Conservation (phyloP, 2,888 invertebrate genomes). For the Andrena hattorfiana region DNA sequence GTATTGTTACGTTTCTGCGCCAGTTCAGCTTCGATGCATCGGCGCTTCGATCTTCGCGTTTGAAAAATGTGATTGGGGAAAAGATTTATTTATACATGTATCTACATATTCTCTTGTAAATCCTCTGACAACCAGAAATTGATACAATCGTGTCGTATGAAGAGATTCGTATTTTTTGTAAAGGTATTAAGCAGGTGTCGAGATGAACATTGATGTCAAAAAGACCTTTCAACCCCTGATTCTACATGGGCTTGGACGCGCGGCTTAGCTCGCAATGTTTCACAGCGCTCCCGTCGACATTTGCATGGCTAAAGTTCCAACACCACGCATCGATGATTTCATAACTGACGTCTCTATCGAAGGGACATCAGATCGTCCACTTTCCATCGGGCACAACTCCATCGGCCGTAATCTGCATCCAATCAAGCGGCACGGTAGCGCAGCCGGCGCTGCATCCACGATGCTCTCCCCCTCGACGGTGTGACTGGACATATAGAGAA, state of each 20-base stretch:
- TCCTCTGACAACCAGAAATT: too few species aligned
- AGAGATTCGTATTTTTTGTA: too few species aligned
- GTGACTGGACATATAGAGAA: slow-evolving; percentile 59
- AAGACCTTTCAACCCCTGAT: too few species aligned
- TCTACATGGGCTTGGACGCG: too few species aligned
- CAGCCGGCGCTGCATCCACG: slow-evolving; percentile 22
- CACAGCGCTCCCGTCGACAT: slow-evolving; percentile 16
- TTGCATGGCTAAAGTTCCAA: slow-evolving; percentile 28
- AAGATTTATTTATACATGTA: too few species aligned
- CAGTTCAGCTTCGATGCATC: neutral
- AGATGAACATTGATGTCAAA: neutral
- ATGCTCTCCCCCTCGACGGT: slow-evolving; percentile 16
- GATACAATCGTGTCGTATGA: too few species aligned
- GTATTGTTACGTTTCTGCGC: neutral
- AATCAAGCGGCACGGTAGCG: slow-evolving; percentile 45
- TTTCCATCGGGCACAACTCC: slow-evolving; percentile 55
- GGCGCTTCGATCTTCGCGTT: too few species aligned
- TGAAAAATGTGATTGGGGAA: too few species aligned
- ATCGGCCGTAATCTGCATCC: slow-evolving; percentile 63
- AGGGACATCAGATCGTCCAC: slow-evolving; percentile 31
- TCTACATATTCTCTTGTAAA: too few species aligned
- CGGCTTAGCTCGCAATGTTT: slow-evolving; percentile 8
- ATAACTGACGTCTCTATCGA: slow-evolving; percentile 38
- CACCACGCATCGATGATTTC: slow-evolving; percentile 7
- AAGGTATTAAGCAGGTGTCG: neutral